Percentiles rank a stretch among this genome's conserved stretches.
phyloP scores from a whole-genome alignment of 2,888 invertebrate genomes.

The Drosophila ezoana region DNA sequence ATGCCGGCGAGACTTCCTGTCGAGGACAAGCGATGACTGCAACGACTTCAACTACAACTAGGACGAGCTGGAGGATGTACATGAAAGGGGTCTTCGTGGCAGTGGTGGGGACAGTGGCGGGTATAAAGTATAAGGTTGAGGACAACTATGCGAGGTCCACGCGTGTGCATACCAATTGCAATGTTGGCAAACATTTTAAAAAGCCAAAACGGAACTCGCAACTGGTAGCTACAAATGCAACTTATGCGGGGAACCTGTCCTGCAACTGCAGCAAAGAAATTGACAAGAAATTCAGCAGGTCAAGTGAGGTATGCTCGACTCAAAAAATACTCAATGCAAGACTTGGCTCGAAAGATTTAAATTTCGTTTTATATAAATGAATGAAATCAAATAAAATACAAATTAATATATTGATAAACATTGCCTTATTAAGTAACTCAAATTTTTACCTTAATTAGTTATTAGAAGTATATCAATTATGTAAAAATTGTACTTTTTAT shows the following conservation, averaged over 20 bases:
- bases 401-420: no score
- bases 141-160: slow-evolving; percentile 78
- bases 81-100: not conserved
- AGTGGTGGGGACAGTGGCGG: not conserved
- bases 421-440: no score
- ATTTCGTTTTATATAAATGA: no score
- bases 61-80: slow-evolving; percentile 2
- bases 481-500: no score
- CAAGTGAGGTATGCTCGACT: not conserved
- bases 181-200: slow-evolving; percentile 75
- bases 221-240: slow-evolving; percentile 66
- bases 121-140: slow-evolving; percentile 25
- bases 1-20: slow-evolving; percentile 77
- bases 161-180: slow-evolving; percentile 80
- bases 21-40: slow-evolving; percentile 63
- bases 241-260: slow-evolving; percentile 57
- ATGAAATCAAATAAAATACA: no score
- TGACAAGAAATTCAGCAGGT: slow-evolving; percentile 29
- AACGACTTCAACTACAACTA: slow-evolving; percentile 17
- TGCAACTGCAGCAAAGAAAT: slow-evolving; percentile 40
- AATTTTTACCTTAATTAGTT: no score
- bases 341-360: not conserved
- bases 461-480: no score
- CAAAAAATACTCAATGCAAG: not conserved
- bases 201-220: slow-evolving; percentile 56